Percentiles rank a stretch among this genome's conserved stretches.
Evolutionary conservation across 1,140 invertebrate species (phyloP).

Genomic region (Pararge aegeria): DNA sequence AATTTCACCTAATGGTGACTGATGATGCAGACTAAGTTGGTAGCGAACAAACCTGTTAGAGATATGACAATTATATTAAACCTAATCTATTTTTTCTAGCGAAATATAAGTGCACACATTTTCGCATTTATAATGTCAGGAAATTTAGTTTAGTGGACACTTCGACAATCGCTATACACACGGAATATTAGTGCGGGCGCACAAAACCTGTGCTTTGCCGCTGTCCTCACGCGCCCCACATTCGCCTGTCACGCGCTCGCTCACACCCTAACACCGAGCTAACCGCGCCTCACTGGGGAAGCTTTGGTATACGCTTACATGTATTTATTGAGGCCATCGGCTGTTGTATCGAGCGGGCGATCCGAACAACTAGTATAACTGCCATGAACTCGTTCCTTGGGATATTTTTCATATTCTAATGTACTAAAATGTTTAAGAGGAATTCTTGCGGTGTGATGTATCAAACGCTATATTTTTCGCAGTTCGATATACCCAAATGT

Average conservation of each 20-base stretch:
- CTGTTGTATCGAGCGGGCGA: not conserved
- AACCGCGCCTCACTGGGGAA: slow-evolving; percentile 41
- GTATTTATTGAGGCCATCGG: not conserved
- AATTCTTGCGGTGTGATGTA: too few species aligned
- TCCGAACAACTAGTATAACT: not conserved
- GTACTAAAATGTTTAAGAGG: not conserved
- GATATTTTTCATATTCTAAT: not conserved
- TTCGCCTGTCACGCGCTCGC: slow-evolving; percentile 71
- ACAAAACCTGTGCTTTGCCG: slow-evolving; percentile 57
- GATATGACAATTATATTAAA: too few species aligned
- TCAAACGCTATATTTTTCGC: too few species aligned
- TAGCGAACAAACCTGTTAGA: too few species aligned
- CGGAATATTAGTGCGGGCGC: slow-evolving; percentile 16
- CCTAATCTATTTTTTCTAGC: too few species aligned
- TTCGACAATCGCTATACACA: slow-evolving; percentile 1
- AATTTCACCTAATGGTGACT: too few species aligned
- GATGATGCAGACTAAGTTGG: too few species aligned
- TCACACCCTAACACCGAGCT: slow-evolving; percentile 64
- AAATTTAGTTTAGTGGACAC: not conserved
- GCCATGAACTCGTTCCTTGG: not conserved
- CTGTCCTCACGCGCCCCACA: slow-evolving; percentile 64
- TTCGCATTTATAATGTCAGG: too few species aligned
- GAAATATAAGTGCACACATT: too few species aligned
- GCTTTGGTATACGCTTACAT: slow-evolving; percentile 24
- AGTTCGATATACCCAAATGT: too few species aligned